phyloP scores from a whole-genome alignment of 2,888 invertebrate species.

The Oscheius sp. region DNA sequence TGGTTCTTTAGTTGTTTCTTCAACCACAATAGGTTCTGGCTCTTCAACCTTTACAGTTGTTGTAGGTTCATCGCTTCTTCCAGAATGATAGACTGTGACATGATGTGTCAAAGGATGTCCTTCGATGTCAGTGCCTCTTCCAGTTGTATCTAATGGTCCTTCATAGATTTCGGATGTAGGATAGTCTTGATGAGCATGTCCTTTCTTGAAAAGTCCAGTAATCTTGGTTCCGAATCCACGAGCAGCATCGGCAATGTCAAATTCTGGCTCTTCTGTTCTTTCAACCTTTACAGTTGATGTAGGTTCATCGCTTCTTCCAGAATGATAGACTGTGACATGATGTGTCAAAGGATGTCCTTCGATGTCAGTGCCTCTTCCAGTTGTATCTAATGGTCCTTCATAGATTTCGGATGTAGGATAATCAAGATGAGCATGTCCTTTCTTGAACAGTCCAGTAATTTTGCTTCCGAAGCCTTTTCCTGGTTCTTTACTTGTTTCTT shows the following conservation, averaged over 20 bases:
- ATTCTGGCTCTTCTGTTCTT: background rate
- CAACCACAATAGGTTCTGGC: slow-evolving; percentile 37
- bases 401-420: slow-evolving; percentile 51
- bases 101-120: slow-evolving; percentile 43
- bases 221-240: slow-evolving; percentile 36
- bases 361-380: slow-evolving; percentile 22
- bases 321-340: slow-evolving; percentile 43
- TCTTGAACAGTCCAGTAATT: slow-evolving; percentile 47
- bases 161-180: slow-evolving; percentile 45
- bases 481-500: slow-evolving; percentile 35
- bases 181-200: slow-evolving; percentile 51
- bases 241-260: slow-evolving; percentile 18
- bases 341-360: slow-evolving; percentile 36
- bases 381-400: slow-evolving; percentile 37
- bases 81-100: slow-evolving; percentile 46
- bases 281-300: slow-evolving; percentile 29
- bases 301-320: slow-evolving; percentile 32
- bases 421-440: slow-evolving; percentile 47
- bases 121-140: slow-evolving; percentile 38
- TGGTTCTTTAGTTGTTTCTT: slow-evolving; percentile 21
- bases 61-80: slow-evolving; percentile 40
- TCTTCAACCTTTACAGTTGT: slow-evolving; percentile 32
- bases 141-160: slow-evolving; percentile 42
- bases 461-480: slow-evolving; percentile 29
- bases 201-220: slow-evolving; percentile 48